These are phyloP conservation scores for Gymnodraco acuticeps DNA, from an alignment of 2,797 vertebrate genomes.

Conservation along the genomic window DNA sequence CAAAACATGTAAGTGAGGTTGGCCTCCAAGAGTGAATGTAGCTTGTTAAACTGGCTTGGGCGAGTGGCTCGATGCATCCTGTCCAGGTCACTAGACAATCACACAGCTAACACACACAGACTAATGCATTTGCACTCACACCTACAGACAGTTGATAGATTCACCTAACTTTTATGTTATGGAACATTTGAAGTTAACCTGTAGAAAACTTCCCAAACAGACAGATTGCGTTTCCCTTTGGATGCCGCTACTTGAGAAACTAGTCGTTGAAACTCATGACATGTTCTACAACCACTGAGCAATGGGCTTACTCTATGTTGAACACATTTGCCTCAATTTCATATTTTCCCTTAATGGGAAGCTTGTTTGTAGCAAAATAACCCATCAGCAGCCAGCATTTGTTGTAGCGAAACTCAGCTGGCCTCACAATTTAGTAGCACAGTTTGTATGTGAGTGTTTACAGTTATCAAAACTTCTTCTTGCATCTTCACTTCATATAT, in stretches of 20 bases:
- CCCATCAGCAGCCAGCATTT: slow-evolving; percentile 21
- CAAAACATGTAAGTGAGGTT: slow-evolving; percentile 22
- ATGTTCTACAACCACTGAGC: slow-evolving; percentile 9
- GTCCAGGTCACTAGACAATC: slow-evolving; percentile 39
- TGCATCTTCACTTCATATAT: background rate
- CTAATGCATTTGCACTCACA: slow-evolving; percentile 34
- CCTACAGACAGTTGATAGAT: slow-evolving; percentile 25
- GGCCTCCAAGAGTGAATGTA: slow-evolving; percentile 1
- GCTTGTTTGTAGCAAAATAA: slow-evolving; percentile 32
- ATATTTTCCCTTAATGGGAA: slow-evolving; percentile 33
- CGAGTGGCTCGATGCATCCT: slow-evolving; percentile 22
- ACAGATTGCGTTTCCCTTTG: slow-evolving; percentile 6
- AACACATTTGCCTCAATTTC: slow-evolving; percentile 35
- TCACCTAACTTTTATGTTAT: slow-evolving; percentile 25
- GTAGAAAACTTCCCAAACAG: background rate
- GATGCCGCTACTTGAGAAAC: background rate
- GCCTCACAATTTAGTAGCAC: background rate
- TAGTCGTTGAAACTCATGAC: slow-evolving; percentile 18
- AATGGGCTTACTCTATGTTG: slow-evolving; percentile 1
- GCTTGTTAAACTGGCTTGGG: slow-evolving; percentile 2
- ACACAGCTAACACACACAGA: slow-evolving; percentile 3
- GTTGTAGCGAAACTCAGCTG: slow-evolving; percentile 7
- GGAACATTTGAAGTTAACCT: slow-evolving; percentile 13
- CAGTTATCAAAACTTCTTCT: slow-evolving; percentile 3
- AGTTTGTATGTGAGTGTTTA: background rate